Base-by-base conservation (phyloP, 1,140 invertebrate species). In the Brachystomella parvula region DNA sequence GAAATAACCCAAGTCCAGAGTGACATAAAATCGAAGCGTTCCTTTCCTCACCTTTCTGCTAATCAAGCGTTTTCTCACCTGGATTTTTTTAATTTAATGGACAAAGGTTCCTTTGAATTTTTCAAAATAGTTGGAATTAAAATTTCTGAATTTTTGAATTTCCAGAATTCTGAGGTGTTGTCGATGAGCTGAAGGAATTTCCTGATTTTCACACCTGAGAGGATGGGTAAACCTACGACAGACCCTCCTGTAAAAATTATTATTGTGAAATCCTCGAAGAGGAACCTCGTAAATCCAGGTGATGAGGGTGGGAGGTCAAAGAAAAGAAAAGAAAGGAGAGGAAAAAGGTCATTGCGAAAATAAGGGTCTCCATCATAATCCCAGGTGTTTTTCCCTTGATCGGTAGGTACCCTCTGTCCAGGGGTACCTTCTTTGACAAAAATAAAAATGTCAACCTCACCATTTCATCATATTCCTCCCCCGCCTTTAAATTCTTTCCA, bases 321-420 rank as follows among this genome's bases (percentile, higher is more conserved):
- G 9, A 44, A 44, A 9, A 12, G 39, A 12, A 9, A 44, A 44
- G n/a, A 44, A 44, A n/a, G 39, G 39, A 44, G 9, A 12, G 9
- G 9, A 44, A 44, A 44, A n/a, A 44, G 39, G 39, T 44, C 39
- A 44, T 44, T 44, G 39, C 39, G 39, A 44, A 44, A 44, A 44
- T 9, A 44, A 44, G 39, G 39, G 9, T 44, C n/a, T n/a, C n/a
- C n/a, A n/a, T n/a, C n/a, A n/a, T n/a, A n/a, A n/a, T n/a, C n/a
- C n/a, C n/a, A n/a, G n/a, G n/a, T n/a, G n/a, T n/a, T n/a, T n/a
- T n/a, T n/a, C n/a, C n/a, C n/a, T n/a, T n/a, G n/a, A n/a, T n/a
- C n/a, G n/a, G n/a, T 44, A 44, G n/a, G 39, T 44, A n/a, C 39
- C 39, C 39, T n/a, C 39, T n/a, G 39, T 44, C 39, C 39, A 44